Evolutionary conservation across 2,888 invertebrate genomes (phyloP).

Genomic region (Chromoteleia sp.): DNA sequence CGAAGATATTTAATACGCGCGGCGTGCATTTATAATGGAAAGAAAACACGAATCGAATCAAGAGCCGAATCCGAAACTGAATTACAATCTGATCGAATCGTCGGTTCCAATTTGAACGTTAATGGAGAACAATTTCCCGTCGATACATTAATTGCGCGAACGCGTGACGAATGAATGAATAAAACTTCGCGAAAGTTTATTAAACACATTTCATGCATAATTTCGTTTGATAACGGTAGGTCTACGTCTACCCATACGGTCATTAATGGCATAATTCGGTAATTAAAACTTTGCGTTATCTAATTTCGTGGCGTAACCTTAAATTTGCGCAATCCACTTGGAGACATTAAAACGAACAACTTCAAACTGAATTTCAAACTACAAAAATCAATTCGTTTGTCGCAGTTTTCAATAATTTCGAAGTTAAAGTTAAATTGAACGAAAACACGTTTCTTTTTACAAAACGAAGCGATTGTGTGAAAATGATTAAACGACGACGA

Average conservation of each 20-base stretch:
- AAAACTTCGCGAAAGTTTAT: slow-evolving; percentile 26
- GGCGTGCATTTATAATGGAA: slow-evolving; percentile 6
- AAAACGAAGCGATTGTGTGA: too few relatives aligned
- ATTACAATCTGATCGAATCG: slow-evolving; percentile 20
- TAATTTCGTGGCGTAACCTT: slow-evolving; percentile 21
- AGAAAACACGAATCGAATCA: background rate
- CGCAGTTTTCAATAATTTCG: too few relatives aligned
- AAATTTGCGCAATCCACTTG: slow-evolving; percentile 24
- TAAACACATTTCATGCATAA: slow-evolving; percentile 33
- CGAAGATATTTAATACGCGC: slow-evolving; percentile 2
- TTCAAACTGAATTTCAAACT: slow-evolving; percentile 33
- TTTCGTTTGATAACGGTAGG: slow-evolving; percentile 11
- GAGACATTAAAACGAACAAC: slow-evolving; percentile 14
- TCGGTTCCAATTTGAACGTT: slow-evolving; percentile 4
- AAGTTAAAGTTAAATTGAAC: too few relatives aligned
- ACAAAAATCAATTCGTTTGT: slow-evolving; percentile 32
- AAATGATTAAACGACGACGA: too few relatives aligned
- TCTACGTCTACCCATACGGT: slow-evolving; percentile 30
- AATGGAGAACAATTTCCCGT: slow-evolving; percentile 14
- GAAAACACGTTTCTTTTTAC: too few relatives aligned
- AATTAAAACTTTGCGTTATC: slow-evolving; percentile 47
- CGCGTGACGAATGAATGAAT: slow-evolving; percentile 22
- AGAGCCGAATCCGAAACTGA: background rate
- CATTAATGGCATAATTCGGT: slow-evolving; percentile 42
- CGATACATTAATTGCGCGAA: slow-evolving; percentile 10